A percentile compares a stretch with the other conserved stretches of the same genome.
Conservation (phyloP, 37 sponge, comb jelly and placozoan genomes). For the Corticium candelabrum region DNA sequence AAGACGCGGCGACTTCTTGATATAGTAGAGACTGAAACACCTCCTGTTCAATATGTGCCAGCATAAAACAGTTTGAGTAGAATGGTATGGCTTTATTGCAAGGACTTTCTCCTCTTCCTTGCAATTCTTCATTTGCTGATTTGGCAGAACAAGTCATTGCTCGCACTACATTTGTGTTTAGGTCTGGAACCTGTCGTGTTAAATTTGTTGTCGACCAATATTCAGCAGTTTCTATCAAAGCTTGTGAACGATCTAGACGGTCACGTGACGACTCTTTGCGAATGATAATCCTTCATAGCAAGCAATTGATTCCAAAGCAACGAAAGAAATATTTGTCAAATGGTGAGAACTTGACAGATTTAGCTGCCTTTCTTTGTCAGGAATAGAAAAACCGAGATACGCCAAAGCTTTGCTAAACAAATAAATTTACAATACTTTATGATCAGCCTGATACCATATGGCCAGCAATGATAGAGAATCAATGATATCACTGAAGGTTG, state of each 20-base stretch:
- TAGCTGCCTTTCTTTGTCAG: constrained; percentile 8
- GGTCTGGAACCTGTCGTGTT: background rate
- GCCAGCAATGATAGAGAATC: too few relatives aligned
- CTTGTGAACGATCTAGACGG: background rate
- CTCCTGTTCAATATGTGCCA: background rate
- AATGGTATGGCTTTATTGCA: background rate
- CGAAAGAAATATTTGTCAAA: constrained; percentile 20
- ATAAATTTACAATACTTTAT: too few relatives aligned
- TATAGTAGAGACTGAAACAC: background rate
- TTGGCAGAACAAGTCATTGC: background rate
- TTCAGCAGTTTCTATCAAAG: background rate
- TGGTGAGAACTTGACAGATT: constrained; percentile 12
- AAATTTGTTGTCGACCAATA: background rate
- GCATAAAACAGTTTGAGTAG: background rate
- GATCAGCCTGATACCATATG: too few relatives aligned
- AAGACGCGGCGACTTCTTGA: background rate
- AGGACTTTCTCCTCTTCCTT: background rate
- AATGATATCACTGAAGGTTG: too few relatives aligned
- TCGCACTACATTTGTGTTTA: background rate
- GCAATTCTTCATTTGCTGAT: background rate
- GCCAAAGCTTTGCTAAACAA: too few relatives aligned
- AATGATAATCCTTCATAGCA: background rate
- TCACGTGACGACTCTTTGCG: background rate
- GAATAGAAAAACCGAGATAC: too few relatives aligned
- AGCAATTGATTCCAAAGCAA: constrained; percentile 11